Evolutionary conservation across 1,140 invertebrate species (phyloP), one percentile per base, ranked within the genome.

Genomic region (Ceratoteleas bidentatus): DNA sequence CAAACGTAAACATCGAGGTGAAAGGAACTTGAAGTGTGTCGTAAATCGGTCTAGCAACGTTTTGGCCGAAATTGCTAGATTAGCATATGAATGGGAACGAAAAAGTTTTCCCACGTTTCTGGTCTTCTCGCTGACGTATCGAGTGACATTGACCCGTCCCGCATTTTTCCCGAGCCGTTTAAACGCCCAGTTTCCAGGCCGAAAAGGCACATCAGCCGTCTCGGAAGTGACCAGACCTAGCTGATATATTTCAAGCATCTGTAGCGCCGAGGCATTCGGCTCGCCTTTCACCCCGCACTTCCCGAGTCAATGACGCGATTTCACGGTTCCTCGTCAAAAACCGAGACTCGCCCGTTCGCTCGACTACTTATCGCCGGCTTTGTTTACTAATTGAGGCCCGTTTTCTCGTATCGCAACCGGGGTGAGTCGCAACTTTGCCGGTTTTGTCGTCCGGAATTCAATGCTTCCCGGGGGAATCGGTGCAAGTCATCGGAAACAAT

Each of bases 331-430:
- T 72, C 73, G 56, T 82, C 73, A 68, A 65, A 73, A 72, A 68
- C 73, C 80, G 68, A 82, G 57, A 50, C 57, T 74, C 70, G 38
- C 50, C 50, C 66, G 38, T 58, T 72, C 68, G 49, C 53, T 36
- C 70, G 8, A 57, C 43, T 75, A 81, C 78, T 81, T 81, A 81
- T 74, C 70, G 65, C 52, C 64, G 52, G 24, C 47, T 75, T 81
- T 81, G 78, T 81, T 75, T 75, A 70, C 72, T 81, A 81, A 81
- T 81, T 81, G 75, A 70, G 49, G 65, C 50, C 50, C 77, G 69
- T 70, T 81, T 54, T 16, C 78, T 65, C 70, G 70, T 81, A 65
- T 81, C 65, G 60, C 60, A 40, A 50, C 10, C 33, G n/a, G 52
- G 58, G 36, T 34, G 47, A 57, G 10, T 62, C 16, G 45, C 2